phyloP scores from a whole-genome alignment of 2,797 vertebrate species.

The Pempheris klunzingeri region DNA sequence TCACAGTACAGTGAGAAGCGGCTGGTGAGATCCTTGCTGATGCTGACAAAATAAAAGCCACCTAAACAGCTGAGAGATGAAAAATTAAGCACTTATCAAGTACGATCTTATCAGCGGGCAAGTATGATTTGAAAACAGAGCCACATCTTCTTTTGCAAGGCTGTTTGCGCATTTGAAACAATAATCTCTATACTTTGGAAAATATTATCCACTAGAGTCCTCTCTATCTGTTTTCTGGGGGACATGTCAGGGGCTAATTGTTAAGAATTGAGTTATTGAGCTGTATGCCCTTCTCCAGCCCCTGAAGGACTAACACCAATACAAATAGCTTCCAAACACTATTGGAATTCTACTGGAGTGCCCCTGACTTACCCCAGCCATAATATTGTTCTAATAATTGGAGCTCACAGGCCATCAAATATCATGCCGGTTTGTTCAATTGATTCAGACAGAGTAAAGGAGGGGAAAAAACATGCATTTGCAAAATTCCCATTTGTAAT shows the following conservation, averaged over 20 bases:
- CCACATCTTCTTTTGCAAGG: constrained; percentile 39
- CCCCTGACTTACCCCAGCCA: constrained; percentile 77
- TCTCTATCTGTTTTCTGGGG: constrained; percentile 77
- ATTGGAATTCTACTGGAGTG: constrained; percentile 83
- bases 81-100: constrained; percentile 61
- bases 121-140: constrained; percentile 55
- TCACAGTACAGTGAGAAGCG: constrained; percentile 15
- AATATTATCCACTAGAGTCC: constrained; percentile 76
- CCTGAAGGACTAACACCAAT: constrained; percentile 84
- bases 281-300: constrained; percentile 83
- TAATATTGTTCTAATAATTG: constrained; percentile 89
- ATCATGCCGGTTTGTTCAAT: constrained; percentile 85
- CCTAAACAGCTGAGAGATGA: constrained; percentile 62
- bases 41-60: constrained; percentile 66
- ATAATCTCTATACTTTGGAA: constrained; percentile 68
- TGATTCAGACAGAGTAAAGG: constrained; percentile 83
- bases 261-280: constrained; percentile 89
- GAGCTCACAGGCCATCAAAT: constrained; percentile 86
- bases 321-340: constrained; percentile 82
- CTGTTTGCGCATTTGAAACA: constrained; percentile 61
- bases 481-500: constrained; percentile 76
- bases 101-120: constrained; percentile 57
- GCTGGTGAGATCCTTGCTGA: constrained; percentile 61
- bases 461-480: constrained; percentile 59
- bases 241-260: constrained; percentile 87